phyloP scores from a whole-genome alignment of 2,888 invertebrate genomes.

The Drosophila demipolita region DNA sequence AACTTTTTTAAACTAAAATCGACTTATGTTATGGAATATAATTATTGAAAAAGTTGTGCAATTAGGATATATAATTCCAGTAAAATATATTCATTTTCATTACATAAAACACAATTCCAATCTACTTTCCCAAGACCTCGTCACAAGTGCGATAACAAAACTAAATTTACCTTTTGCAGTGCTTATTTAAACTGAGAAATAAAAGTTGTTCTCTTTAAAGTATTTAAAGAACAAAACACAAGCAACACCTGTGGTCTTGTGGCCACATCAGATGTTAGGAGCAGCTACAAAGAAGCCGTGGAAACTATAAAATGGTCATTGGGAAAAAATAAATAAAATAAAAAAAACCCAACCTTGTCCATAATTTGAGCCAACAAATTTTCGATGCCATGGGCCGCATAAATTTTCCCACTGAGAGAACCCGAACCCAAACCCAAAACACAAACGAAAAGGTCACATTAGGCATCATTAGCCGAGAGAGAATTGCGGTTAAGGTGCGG shows the following conservation, averaged over 20 bases:
- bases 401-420: conserved; percentile 66
- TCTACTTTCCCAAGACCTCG: neutral
- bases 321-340: conserved; percentile 2
- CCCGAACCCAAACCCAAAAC: conserved; percentile 1
- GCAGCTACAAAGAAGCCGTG: conserved; percentile 55
- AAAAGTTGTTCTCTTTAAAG: conserved; percentile 34
- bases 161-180: conserved; percentile 3
- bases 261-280: conserved; percentile 13
- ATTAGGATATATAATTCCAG: neutral
- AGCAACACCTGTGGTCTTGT: conserved; percentile 54
- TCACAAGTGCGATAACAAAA: neutral
- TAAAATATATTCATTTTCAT: neutral
- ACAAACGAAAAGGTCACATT: conserved; percentile 56
- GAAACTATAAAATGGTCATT: conserved; percentile 54
- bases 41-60: neutral
- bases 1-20: too few relatives aligned
- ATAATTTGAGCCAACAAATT: conserved; percentile 62
- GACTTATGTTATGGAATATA: neutral
- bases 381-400: conserved; percentile 55
- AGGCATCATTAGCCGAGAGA: conserved; percentile 64
- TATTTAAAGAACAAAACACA: conserved; percentile 8
- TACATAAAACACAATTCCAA: neutral
- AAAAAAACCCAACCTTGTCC: conserved; percentile 27
- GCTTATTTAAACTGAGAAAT: conserved; percentile 1
- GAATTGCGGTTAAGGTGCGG: conserved; percentile 66